A percentile compares a stretch with the other conserved stretches of the same genome.
phyloP scores from a whole-genome alignment of 2,888 invertebrate species.

The Julus scanicus region DNA sequence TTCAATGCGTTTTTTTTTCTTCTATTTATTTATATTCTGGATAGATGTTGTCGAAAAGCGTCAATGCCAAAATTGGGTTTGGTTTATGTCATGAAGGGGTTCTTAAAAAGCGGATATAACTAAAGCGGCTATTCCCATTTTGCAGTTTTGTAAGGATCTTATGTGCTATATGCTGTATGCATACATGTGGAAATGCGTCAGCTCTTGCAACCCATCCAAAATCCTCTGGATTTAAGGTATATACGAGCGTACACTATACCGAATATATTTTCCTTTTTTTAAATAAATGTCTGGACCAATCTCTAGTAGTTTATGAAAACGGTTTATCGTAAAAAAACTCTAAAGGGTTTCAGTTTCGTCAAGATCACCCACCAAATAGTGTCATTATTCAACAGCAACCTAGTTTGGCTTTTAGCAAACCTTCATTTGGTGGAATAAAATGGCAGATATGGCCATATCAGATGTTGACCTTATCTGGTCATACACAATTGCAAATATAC shows the following conservation, averaged over 20 bases:
- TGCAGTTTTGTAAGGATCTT: background rate
- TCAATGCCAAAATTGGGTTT: background rate
- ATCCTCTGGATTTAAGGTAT: background rate
- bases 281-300: background rate
- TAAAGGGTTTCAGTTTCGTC: too few relatives aligned
- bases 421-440: too few relatives aligned
- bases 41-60: background rate
- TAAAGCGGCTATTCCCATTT: background rate
- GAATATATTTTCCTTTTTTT: too few relatives aligned
- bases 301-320: background rate
- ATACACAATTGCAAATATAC: too few relatives aligned
- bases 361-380: too few relatives aligned
- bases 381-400: too few relatives aligned
- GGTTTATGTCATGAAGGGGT: background rate
- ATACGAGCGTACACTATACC: background rate
- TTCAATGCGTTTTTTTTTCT: background rate
- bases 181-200: background rate
- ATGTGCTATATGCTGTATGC: background rate
- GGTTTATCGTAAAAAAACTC: background rate
- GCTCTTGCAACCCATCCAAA: background rate
- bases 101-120: background rate
- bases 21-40: background rate
- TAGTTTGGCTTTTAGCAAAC: too few relatives aligned
- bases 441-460: too few relatives aligned
- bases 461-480: too few relatives aligned